These are phyloP conservation scores for Caenorhabditis briggsae DNA, from an alignment of 1,140 invertebrate species.

Conservation along the genomic window DNA sequence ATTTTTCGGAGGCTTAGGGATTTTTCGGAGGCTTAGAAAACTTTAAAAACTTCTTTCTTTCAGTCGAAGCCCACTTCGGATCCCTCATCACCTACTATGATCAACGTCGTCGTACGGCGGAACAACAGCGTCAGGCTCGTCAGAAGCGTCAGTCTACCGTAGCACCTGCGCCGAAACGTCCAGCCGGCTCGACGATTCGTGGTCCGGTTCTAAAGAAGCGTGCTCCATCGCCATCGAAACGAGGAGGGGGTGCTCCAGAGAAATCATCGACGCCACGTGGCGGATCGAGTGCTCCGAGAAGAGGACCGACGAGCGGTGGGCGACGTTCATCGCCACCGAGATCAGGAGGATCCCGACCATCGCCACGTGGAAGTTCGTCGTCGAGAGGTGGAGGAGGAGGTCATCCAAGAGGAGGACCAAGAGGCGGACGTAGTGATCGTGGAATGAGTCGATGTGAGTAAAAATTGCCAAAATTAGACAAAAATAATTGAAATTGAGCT, in stretches of 20 bases:
- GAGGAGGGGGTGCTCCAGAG: neutral
- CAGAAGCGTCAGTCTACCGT: neutral
- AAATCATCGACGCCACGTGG: conserved; percentile 7
- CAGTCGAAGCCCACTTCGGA: conserved; percentile 59
- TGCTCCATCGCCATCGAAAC: neutral
- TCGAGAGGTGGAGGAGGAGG: neutral
- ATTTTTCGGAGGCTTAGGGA: too few species aligned
- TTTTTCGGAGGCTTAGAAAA: too few species aligned
- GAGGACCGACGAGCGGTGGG: neutral
- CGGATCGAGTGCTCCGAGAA: neutral
- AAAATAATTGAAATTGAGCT: too few species aligned
- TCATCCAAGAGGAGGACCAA: neutral
- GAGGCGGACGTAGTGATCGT: conserved; percentile 1
- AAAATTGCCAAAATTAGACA: neutral
- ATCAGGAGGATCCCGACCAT: neutral
- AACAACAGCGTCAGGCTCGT: neutral
- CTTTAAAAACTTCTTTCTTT: conserved; percentile 1
- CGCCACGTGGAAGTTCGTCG: neutral
- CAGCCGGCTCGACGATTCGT: conserved; percentile 31
- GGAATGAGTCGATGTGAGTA: neutral
- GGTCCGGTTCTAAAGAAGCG: conserved; percentile 29
- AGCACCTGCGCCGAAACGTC: neutral
- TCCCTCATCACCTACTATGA: conserved; percentile 50
- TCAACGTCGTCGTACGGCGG: conserved; percentile 5
- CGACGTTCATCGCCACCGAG: too few species aligned